These are phyloP conservation scores for Spialia ferax DNA, from an alignment of 2,888 invertebrate species.

Conservation along the genomic window DNA sequence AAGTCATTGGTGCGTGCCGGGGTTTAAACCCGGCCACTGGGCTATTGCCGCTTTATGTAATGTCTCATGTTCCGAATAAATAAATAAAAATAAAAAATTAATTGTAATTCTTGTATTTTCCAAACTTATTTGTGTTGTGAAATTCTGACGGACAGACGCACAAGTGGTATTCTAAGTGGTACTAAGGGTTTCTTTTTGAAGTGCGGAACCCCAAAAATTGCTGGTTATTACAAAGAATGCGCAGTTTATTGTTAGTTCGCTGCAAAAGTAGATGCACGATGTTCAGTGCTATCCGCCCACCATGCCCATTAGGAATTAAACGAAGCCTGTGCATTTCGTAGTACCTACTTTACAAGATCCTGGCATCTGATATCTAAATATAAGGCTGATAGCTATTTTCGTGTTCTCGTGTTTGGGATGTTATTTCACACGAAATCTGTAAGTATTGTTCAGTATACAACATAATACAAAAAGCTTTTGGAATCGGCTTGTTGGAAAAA, in stretches of 20 bases:
- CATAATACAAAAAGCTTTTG: neutral
- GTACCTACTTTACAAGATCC: conserved; percentile 14
- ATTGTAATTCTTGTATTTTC: no score
- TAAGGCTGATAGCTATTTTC: neutral
- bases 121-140: no score
- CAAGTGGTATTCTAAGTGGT: no score
- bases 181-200: no score
- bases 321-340: conserved; percentile 30
- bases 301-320: conserved; percentile 31
- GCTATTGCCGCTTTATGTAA: no score
- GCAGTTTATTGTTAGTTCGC: neutral
- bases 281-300: conserved; percentile 40
- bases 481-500: conserved; percentile 23
- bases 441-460: neutral
- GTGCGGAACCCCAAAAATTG: neutral
- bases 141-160: no score
- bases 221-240: conserved; percentile 4
- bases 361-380: neutral
- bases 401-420: neutral
- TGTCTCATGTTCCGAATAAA: no score
- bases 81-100: no score
- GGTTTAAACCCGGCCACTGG: no score
- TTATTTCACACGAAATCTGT: neutral
- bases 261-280: conserved; percentile 56
- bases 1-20: no score